Conservation (phyloP, 2,888 invertebrate genomes). For the Bursaphelenchus okinawaensis region DNA sequence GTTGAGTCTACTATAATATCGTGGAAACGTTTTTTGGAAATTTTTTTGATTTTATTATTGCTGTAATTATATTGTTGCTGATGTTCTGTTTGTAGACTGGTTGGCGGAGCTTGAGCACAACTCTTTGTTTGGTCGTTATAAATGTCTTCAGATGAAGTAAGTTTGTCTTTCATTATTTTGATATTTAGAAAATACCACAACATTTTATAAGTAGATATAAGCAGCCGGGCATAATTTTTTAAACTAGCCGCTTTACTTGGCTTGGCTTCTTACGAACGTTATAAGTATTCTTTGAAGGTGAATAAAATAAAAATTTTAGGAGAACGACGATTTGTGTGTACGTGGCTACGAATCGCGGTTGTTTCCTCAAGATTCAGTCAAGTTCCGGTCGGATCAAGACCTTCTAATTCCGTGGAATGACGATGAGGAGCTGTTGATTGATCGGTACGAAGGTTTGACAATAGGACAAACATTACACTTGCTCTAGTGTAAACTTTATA, state of each 20-base stretch:
- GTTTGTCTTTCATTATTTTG: too few species aligned
- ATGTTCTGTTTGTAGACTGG: not conserved
- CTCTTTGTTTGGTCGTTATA: not conserved
- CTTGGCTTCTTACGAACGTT: too few species aligned
- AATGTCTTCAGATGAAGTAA: not conserved
- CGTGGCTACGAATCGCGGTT: slow-evolving; percentile 46
- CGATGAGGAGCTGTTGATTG: slow-evolving; percentile 33
- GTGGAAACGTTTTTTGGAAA: not conserved
- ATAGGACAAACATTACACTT: too few species aligned
- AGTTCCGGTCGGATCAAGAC: slow-evolving; percentile 34
- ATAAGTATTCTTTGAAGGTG: not conserved
- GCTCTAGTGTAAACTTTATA: too few species aligned
- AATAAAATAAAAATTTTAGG: slow-evolving; percentile 13
- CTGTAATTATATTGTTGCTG: not conserved
- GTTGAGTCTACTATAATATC: too few species aligned
- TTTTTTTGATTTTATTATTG: not conserved
- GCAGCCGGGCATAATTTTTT: too few species aligned
- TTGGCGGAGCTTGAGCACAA: too few species aligned
- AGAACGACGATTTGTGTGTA: slow-evolving; percentile 33
- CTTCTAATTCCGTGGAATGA: slow-evolving; percentile 45
- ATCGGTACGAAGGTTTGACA: slow-evolving; percentile 23
- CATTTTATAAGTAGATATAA: too few species aligned
- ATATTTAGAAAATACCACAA: too few species aligned
- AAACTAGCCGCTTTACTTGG: too few species aligned
- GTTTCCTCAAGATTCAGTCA: slow-evolving; percentile 29